phyloP scores from a whole-genome alignment of 2,888 invertebrate genomes.

The Hermodice carunculata region DNA sequence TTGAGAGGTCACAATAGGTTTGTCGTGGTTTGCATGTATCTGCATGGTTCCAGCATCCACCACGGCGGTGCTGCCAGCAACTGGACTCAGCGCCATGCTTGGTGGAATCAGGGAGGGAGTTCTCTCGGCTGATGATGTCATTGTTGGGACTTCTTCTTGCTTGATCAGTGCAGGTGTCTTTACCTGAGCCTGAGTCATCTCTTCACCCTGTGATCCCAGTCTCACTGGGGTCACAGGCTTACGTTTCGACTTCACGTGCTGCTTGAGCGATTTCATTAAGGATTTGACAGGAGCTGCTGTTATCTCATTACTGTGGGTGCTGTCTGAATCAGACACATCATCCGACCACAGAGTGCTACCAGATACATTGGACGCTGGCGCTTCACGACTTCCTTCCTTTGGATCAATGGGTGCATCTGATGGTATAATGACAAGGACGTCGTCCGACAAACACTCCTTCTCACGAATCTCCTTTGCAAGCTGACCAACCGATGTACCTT shows the following conservation, averaged over 20 bases:
- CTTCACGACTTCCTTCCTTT: background rate
- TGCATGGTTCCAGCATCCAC: too few species aligned
- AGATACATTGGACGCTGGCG: conserved; percentile 26
- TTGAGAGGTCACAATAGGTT: too few species aligned
- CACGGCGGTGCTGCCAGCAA: too few species aligned
- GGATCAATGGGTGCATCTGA: conserved; percentile 39
- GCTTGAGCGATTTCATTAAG: conserved; percentile 21
- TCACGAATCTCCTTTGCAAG: conserved; percentile 47
- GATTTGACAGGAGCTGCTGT: conserved; percentile 48
- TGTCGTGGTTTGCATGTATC: too few species aligned
- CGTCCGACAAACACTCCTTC: conserved; percentile 53
- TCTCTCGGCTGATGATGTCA: too few species aligned
- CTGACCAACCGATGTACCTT: too few species aligned
- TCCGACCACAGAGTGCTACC: conserved; percentile 42
- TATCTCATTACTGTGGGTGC: conserved; percentile 43
- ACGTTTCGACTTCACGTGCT: conserved; percentile 11
- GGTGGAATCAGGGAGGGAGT: too few species aligned
- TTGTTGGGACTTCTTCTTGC: too few species aligned
- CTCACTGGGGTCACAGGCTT: background rate
- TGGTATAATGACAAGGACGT: conserved; percentile 62
- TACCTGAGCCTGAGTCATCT: too few species aligned
- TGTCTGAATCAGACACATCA: conserved; percentile 34
- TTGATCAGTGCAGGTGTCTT: too few species aligned
- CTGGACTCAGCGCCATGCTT: too few species aligned
- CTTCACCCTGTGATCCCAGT: too few species aligned